phyloP scores from a whole-genome alignment of 2,888 invertebrate genomes.

The Phyllotreta cruciferae region DNA sequence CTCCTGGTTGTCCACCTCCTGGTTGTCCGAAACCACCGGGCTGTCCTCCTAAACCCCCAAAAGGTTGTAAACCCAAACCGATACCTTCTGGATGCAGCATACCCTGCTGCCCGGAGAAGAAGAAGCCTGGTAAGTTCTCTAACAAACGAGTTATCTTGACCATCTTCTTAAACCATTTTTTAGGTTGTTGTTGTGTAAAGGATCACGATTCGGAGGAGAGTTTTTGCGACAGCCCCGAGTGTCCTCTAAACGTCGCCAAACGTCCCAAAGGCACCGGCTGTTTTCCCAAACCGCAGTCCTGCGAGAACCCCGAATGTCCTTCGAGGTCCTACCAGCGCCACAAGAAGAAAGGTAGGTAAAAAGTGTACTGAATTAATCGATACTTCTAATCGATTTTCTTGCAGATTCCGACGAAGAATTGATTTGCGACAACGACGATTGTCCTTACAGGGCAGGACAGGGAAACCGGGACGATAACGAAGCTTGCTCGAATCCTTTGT shows the following conservation, averaged over 20 bases:
- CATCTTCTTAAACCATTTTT: neutral
- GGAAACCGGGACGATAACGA: slow-evolving; percentile 14
- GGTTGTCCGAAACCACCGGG: too few species aligned
- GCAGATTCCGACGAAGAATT: slow-evolving; percentile 23
- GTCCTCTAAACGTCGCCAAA: slow-evolving; percentile 28
- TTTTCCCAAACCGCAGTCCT: too few species aligned
- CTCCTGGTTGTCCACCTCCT: too few species aligned
- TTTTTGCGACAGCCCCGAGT: slow-evolving; percentile 31
- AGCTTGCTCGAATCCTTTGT: slow-evolving; percentile 18
- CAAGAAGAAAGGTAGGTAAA: neutral
- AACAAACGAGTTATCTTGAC: neutral
- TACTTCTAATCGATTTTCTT: neutral
- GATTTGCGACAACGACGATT: slow-evolving; percentile 45
- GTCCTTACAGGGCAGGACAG: slow-evolving; percentile 38
- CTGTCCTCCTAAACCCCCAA: too few species aligned
- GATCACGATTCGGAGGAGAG: slow-evolving; percentile 6
- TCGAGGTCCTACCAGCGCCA: neutral
- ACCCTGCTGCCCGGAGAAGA: neutral
- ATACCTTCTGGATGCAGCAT: too few species aligned
- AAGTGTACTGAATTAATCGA: neutral
- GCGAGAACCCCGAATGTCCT: slow-evolving; percentile 17
- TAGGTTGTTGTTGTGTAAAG: neutral
- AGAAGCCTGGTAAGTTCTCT: slow-evolving; percentile 1
- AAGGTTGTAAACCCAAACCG: too few species aligned
- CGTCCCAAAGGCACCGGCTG: neutral